Evolutionary conservation across 2,888 invertebrate genomes (phyloP), one percentile per base, ranked within the genome.

Genomic region (Bombylius major): DNA sequence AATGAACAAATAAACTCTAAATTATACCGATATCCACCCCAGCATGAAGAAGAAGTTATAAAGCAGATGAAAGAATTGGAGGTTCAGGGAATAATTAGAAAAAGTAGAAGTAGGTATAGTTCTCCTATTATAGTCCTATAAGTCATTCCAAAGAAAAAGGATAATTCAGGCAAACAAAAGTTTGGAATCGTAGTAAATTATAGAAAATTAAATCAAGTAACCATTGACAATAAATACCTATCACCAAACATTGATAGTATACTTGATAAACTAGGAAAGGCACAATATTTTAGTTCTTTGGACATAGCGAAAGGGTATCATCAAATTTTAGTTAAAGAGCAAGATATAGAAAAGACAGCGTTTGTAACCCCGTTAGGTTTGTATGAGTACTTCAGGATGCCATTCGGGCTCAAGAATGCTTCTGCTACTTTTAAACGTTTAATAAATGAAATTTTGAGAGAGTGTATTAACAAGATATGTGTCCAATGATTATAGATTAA

Each of bases 281-380:
- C 60, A 9, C 57, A 58, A 47, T 60, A 59, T 48, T 57, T 60
- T 31, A 53, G 53, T 34, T 56, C 58, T 4, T 23, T 60, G 7
- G 58, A 58, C 45, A 33, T 60, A 14, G 59, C 56, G 4, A 59
- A 59, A 45, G 60, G 59, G 4, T 59, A 60, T 50, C 55, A 60
- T 42, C 60, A 59, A 46, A 61, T 59, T 5, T 49, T 56, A 39
- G 55, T 59, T 44, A 57, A 47, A 23, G 55, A 56, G 44, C 44
- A 59, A 34, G 59, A 60, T 49, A 58, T 61, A 44, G 56, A 60
- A 14, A 60, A 61, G 56, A 60, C 58, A 9, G 60, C 60, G 14
- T 58, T 59, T 50, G 57, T 58, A 4, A 56, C 59, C 23, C 59
- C 55, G 51, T 31, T 33, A 4, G 58, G 58, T 33, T 48, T 59